Base-by-base conservation (phyloP, 1,140 invertebrate species). In the Drosophila ogumai region DNA sequence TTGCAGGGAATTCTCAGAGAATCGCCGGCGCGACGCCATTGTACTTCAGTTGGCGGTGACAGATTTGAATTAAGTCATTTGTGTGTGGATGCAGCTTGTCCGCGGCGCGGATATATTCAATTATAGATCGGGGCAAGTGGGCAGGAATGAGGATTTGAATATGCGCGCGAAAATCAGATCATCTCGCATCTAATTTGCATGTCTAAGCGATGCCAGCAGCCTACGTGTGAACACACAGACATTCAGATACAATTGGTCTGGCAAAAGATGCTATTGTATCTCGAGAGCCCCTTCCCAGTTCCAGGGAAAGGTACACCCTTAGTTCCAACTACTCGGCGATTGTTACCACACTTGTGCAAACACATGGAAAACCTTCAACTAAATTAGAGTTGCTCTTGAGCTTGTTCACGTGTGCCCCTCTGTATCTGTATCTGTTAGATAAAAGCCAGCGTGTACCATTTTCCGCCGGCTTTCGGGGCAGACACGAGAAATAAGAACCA, bases 71-170 rank as follows among this genome's bases (percentile, higher is more conserved):
- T 64, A 44, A 69, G 43, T 31, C 43, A 63, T 46, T 40, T 69
- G 32, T 34, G 57, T 61, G 19, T 65, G 50, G 44, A 56, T 46
- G 13, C 12, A 65, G 59, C 60, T 50, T 22, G 17, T 50, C 19
- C 19, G 40, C 32, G 59, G 49, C 61, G 63, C 85, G 85, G 84
- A 88, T 81, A 90, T 46, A 88, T 81, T 88, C 84, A 88, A 88
- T 88, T 90, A 88, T 68, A 64, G 77, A 36, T 69, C 54, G 22
- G 28, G 40, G 67, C 60, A 67, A 65, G 72, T 75, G 74, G 79
- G 69, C 55, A 36, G 36, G n/a, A 59, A 36, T 72, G 32, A 60
- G 32, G 64, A 63, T 86, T 84, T 88, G 55, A 79, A 82, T 86
- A 75, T 75, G 58, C 63, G 59, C 54, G 82, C 82, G 65, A 76